A percentile compares a stretch with the other conserved stretches of the same genome.
Conservation (phyloP, 2,113 vertebrate genomes). For the Pachyramphus minor region DNA sequence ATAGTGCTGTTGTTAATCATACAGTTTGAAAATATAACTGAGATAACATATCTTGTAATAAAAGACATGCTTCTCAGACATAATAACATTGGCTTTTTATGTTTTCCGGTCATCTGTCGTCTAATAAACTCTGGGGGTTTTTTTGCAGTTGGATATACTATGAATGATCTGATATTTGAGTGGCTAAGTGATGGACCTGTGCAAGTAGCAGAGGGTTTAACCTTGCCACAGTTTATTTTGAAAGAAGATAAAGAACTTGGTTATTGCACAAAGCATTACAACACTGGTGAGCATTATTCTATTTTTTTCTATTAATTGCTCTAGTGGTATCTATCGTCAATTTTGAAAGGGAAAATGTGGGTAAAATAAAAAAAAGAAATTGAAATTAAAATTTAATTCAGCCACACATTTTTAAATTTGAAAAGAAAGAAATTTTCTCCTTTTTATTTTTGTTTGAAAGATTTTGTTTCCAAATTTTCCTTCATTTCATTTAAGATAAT, state of each 20-base stretch:
- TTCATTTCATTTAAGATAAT: not conserved
- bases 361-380: not conserved
- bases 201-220: slow-evolving; percentile 94
- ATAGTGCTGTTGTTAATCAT: not conserved
- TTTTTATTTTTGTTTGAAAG: not conserved
- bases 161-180: slow-evolving; percentile 98
- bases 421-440: not conserved
- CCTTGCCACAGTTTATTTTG: slow-evolving; percentile 95
- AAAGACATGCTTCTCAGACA: not conserved
- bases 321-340: not conserved
- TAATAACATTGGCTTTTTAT: not conserved
- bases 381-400: not conserved
- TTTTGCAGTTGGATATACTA: slow-evolving; percentile 93
- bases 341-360: not conserved
- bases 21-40: not conserved
- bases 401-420: not conserved
- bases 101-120: not conserved
- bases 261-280: slow-evolving; percentile 98
- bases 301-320: not conserved
- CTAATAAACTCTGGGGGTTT: slow-evolving; percentile 49
- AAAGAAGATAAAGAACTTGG: slow-evolving; percentile 95
- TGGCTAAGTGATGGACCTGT: slow-evolving; percentile 92
- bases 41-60: not conserved
- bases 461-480: not conserved
- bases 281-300: slow-evolving; percentile 83